Base-by-base conservation (phyloP, 2,113 vertebrate species). In the Arvicanthis niloticus region DNA sequence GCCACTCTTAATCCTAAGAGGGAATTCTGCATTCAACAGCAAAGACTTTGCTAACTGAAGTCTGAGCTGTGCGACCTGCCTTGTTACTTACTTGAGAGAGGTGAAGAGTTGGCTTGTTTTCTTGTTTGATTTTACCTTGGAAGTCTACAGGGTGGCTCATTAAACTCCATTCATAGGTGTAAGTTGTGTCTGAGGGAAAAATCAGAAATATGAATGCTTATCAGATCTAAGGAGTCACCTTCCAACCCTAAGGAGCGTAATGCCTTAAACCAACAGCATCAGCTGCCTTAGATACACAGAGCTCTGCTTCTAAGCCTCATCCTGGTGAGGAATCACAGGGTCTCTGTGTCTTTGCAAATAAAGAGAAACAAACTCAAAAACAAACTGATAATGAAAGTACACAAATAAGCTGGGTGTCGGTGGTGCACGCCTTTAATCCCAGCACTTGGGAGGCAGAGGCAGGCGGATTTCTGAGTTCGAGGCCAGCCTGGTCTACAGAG, bases 141-240 rank as follows among this genome's bases (percentile, higher is more conserved):
- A 99, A 99, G 96, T 98, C 98, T 91, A 91, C 93, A 67, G 99
- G 99, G 65, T 98, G 98, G 95, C 96, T 98, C 76, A 98, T 95
- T 93, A 99, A 98, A 93, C 97, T 99, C 99, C 99, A 99, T 62
- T 99, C 98, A 90, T 98, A 99, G 45, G 60, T 97, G 91, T 99
- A 99, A 88, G 97, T 93, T 95, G 97, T 96, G 97, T 98, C 99
- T 99, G 96, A 88, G 93, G 77, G 45, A 51, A 89, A 88, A 91
- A 80, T 96, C 91, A 85, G 96, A 22, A 97, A 85, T 37, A n/a
- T 0, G 0, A 96, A 72, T 31, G 21, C 89, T 96, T 62, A 96
- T 45, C 16, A 93, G 90, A 92, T 94, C 51, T 51, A 56, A 87
- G 26, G 76, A 8, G 81, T 67, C 56, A 68, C 29, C 29, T 42